Evolutionary conservation across 2,113 vertebrate genomes (phyloP).

Genomic region (Xenus cinereus): DNA sequence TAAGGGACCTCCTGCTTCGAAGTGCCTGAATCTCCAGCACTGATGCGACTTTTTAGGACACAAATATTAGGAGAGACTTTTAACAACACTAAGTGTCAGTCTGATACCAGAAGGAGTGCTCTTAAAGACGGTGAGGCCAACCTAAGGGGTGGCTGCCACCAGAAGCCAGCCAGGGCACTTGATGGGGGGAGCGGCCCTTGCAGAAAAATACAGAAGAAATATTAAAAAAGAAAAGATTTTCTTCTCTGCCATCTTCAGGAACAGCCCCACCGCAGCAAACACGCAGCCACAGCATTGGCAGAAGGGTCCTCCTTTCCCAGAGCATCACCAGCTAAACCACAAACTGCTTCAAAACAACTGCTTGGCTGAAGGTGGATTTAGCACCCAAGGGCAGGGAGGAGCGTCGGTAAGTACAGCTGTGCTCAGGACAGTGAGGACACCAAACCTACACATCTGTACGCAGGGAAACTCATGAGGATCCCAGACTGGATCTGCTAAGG

Average conservation of each 20-base stretch:
- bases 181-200: neutral
- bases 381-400: neutral
- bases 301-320: neutral
- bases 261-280: neutral
- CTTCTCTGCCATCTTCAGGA: neutral
- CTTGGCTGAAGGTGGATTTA: neutral
- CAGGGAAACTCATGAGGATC: neutral
- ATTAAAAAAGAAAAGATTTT: neutral
- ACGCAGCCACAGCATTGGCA: fast-evolving
- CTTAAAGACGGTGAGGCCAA: neutral
- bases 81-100: neutral
- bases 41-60: neutral
- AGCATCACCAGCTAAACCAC: neutral
- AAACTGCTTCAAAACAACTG: too few relatives aligned
- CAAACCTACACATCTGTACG: neutral
- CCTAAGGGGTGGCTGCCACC: neutral
- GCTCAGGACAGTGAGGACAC: neutral
- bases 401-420: neutral
- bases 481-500: neutral
- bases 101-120: neutral
- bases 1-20: neutral
- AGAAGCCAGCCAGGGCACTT: neutral
- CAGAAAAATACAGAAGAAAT: neutral
- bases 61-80: neutral
- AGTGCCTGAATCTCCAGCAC: neutral